Evolutionary conservation across 2,113 vertebrate species (phyloP).

Genomic region (Glaucomys volans): DNA sequence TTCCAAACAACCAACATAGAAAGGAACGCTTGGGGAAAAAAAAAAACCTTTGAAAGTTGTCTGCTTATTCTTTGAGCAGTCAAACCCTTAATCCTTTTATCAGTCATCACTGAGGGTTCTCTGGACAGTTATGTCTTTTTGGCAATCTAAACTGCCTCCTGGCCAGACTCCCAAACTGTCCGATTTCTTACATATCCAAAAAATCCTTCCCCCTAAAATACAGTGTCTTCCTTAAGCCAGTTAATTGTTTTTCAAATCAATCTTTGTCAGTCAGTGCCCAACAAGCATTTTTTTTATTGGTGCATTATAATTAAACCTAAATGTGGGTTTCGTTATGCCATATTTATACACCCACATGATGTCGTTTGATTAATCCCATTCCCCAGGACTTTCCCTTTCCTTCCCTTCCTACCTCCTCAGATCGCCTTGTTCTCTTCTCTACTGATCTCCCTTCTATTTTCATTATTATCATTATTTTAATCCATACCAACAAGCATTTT

Average conservation of each 20-base stretch:
- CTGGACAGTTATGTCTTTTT: neutral
- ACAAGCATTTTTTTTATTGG: neutral
- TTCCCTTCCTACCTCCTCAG: no score
- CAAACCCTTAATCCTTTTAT: neutral
- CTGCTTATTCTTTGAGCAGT: constrained; percentile 12
- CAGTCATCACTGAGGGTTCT: neutral
- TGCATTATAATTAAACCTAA: no score
- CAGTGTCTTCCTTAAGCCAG: constrained; percentile 24
- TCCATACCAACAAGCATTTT: neutral
- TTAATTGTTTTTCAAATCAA: constrained; percentile 48
- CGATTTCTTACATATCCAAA: neutral
- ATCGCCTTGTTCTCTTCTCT: no score
- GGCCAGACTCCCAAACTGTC: neutral
- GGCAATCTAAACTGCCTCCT: neutral
- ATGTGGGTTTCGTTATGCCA: no score
- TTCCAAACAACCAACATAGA: constrained; percentile 4
- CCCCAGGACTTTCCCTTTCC: no score
- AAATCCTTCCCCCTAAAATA: neutral
- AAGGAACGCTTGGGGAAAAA: neutral
- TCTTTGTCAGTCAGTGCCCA: constrained; percentile 34
- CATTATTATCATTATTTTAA: no score
- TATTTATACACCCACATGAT: no score
- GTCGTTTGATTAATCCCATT: no score
- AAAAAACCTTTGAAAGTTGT: neutral
- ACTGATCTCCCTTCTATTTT: no score